Base-by-base conservation (phyloP, 2,888 invertebrate genomes). In the Cantharis nigra region DNA sequence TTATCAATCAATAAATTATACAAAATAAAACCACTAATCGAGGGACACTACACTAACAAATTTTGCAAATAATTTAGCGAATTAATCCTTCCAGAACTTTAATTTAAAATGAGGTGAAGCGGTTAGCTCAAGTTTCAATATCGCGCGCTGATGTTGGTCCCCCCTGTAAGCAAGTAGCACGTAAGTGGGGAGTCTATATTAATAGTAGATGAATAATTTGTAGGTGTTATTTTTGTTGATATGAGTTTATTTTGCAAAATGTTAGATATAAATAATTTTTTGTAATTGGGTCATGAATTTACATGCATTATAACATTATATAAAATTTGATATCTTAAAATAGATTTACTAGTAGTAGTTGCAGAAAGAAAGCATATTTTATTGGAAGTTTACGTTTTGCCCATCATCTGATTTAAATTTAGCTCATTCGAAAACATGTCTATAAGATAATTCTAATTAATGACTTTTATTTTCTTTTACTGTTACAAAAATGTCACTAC, bases 171-270 rank as follows among this genome's bases (percentile, higher is more conserved):
- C 71, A 71, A 73, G 76, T 71, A 79, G 79, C 78, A 63, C 30
- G 64, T 67, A 69, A 73, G 80, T 78, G 81, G 80, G 79, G 79
- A 76, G 71, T 75, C 70, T 72, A 73, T 81, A 82, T 81, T 82
- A 80, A 81, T 81, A 82, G 81, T 72, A 78, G 79, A 72, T 80
- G 80, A 81, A 81, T 81, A 80, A 78, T 80, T 76, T 81, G 80
- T 81, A 71, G 79, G 71, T 73, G 74, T 78, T 81, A 79, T 79
- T 79, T 78, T 80, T 76, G 70, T 62, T 69, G 69, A 72, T 75
- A 77, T 74, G 70, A 16, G 69, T 69, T 71, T 63, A 79, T 78
- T 77, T 79, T 65, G 78, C 78, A 63, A 79, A 77, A 67, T 67
- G 65, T 67, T 67, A 67, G 65, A n/a, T 67, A 67, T 67, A 67